Evolutionary conservation across 1,140 invertebrate species (phyloP).

Genomic region (Micrasema longulum): DNA sequence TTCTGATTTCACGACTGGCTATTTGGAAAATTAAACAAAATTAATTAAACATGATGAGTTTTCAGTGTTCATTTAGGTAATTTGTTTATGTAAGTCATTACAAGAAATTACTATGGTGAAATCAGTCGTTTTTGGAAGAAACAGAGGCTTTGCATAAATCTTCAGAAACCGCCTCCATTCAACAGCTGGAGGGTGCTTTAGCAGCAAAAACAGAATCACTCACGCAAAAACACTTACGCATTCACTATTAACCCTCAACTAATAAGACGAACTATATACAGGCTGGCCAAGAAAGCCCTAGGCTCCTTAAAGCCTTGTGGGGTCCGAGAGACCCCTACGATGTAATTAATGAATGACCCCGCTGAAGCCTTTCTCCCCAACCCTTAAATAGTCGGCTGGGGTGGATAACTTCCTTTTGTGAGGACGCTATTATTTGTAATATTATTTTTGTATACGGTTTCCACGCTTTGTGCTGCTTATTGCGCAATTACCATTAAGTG

Average conservation of each 20-base stretch:
- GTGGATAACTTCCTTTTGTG: slow-evolving; percentile 9
- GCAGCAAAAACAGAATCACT: slow-evolving; percentile 51
- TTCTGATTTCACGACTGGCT: no score
- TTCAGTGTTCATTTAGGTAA: no score
- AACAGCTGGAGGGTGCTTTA: slow-evolving; percentile 38
- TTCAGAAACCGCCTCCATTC: slow-evolving; percentile 41
- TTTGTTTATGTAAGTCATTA: not conserved
- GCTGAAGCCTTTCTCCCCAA: slow-evolving; percentile 36
- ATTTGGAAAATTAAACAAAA: no score
- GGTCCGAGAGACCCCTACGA: slow-evolving; percentile 31
- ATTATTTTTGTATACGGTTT: slow-evolving; percentile 34
- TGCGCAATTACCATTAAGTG: slow-evolving; percentile 8
- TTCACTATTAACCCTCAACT: slow-evolving; percentile 39
- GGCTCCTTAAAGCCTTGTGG: slow-evolving; percentile 35
- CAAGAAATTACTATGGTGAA: slow-evolving; percentile 11
- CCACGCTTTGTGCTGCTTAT: slow-evolving; percentile 23
- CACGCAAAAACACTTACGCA: slow-evolving; percentile 52
- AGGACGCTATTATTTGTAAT: slow-evolving; percentile 24
- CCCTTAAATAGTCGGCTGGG: slow-evolving; percentile 15
- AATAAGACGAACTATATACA: slow-evolving; percentile 49
- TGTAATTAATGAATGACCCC: slow-evolving; percentile 54
- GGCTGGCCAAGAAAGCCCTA: slow-evolving; percentile 45
- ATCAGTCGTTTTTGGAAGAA: slow-evolving; percentile 11
- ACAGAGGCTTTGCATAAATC: slow-evolving; percentile 41
- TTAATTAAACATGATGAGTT: no score